phyloP scores from a whole-genome alignment of 1,140 invertebrate species.

The Brachystomella parvula region DNA sequence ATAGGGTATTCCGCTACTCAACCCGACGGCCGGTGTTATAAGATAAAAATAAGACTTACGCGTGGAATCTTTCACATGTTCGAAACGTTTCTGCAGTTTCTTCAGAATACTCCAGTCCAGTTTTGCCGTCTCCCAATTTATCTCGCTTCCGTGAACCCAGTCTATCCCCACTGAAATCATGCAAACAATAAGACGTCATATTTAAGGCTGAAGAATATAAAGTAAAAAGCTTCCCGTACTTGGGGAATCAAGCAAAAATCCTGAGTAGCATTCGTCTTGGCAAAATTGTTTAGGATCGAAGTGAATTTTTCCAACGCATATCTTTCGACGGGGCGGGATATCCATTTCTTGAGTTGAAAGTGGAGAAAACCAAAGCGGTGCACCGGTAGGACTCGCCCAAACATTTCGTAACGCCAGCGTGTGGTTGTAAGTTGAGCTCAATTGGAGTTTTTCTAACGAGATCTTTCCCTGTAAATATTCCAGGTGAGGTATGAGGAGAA shows the following conservation, averaged over 20 bases:
- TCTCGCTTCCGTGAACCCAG: slow-evolving; percentile 21
- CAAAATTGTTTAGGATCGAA: slow-evolving; percentile 65
- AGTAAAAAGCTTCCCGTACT: slow-evolving; percentile 45
- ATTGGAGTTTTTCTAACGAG: slow-evolving; percentile 43
- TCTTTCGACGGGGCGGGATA: slow-evolving; percentile 40
- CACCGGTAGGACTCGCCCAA: slow-evolving; percentile 12
- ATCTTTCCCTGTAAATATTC: slow-evolving; percentile 60
- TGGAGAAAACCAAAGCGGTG: slow-evolving; percentile 33
- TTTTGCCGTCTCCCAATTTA: slow-evolving; percentile 32
- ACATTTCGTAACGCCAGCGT: slow-evolving; percentile 22
- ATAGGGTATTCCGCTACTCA: neutral
- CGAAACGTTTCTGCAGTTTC: slow-evolving; percentile 29
- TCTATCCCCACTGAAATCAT: slow-evolving; percentile 29
- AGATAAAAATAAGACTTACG: slow-evolving; percentile 20
- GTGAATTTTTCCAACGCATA: slow-evolving; percentile 50
- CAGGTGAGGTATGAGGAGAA: slow-evolving; percentile 11
- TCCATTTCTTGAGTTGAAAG: slow-evolving; percentile 22
- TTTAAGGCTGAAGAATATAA: slow-evolving; percentile 12
- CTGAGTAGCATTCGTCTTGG: slow-evolving; percentile 65
- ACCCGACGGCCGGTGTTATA: too few relatives aligned
- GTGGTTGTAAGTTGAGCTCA: slow-evolving; percentile 36
- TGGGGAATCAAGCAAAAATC: slow-evolving; percentile 51
- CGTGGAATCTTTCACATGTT: slow-evolving; percentile 28
- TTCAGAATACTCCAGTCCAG: slow-evolving; percentile 29
- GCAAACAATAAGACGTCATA: neutral